Percentiles rank a stretch among this genome's conserved stretches.
phyloP scores from a whole-genome alignment of 2,113 vertebrate genomes.

The Hippocampus comes region DNA sequence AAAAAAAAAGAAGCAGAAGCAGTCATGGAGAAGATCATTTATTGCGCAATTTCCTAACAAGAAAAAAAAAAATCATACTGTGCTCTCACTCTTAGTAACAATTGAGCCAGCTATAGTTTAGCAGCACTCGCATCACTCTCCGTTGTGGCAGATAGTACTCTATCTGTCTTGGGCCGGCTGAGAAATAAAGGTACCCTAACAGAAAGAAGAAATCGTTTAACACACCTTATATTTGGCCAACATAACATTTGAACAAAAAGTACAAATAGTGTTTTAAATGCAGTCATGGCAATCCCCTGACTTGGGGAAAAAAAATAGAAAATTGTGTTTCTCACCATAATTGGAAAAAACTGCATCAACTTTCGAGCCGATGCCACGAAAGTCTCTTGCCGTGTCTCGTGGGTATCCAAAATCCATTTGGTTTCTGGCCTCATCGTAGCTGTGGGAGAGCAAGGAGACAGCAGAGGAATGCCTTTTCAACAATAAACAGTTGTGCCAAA shows the following conservation, averaged over 20 bases:
- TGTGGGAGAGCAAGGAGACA: conserved; percentile 8
- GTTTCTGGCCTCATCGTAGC: conserved; percentile 54
- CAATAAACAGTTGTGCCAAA: not conserved
- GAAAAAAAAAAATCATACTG: not conserved
- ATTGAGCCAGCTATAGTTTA: conserved; percentile 69
- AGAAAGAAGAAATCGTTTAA: conserved; percentile 1
- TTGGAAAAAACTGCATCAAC: conserved; percentile 71
- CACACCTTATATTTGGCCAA: not conserved
- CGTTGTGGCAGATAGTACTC: conserved; percentile 54
- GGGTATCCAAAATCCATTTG: conserved; percentile 61
- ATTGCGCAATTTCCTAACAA: not conserved
- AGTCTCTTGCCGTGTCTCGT: conserved; percentile 44
- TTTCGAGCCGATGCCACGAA: conserved; percentile 61
- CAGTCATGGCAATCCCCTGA: not conserved
- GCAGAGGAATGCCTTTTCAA: not conserved
- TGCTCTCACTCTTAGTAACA: conserved; percentile 55
- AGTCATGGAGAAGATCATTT: not conserved
- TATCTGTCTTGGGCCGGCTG: conserved; percentile 63
- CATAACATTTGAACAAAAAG: not conserved
- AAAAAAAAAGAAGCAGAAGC: not conserved
- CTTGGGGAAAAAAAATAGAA: not conserved
- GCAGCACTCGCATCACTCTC: conserved; percentile 46
- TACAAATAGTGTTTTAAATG: not conserved
- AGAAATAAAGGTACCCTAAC: conserved; percentile 73
- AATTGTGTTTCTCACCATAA: conserved; percentile 44